Base-by-base conservation (phyloP, 1,140 invertebrate genomes). In the Drosophila nigrodunni region DNA sequence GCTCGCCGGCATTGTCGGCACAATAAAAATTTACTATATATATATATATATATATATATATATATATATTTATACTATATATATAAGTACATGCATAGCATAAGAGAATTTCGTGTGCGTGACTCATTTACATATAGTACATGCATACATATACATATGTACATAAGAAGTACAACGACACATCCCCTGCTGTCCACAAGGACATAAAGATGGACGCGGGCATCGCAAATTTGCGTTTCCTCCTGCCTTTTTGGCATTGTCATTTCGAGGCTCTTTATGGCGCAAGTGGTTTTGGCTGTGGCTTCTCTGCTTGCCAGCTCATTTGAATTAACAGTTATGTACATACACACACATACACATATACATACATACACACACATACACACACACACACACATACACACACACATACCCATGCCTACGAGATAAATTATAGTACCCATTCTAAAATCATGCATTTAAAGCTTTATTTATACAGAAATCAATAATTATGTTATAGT, bases 71-170 rank as follows among this genome's bases (percentile, higher is more conserved):
- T 52, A 65, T 44, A 65, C 39, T 37, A 44, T 52, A 54, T 34
- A 55, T 46, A 3, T 13, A 66, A 66, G 50, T 68, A 62, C 30
- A 15, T 21, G 2, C 2, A 21, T 21, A 21, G 18, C 18, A 52
- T 52, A 50, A 7, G 21, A 50, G 21, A 60, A 61, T 74, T 58
- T 57, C 64, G 37, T 52, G 77, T 80, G 73, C 75, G 80, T 81
- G 80, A 75, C 80, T 78, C 67, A 82, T 82, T 78, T 81, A 64
- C 80, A 74, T 74, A 61, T 47, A 58, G 34, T 7, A 15, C 13
- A 55, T 35, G 2, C 15, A 59, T 7, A 49, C 18, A 21, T 21
- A 21, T 21, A 21, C 18, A 21, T 21, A 21, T 21, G 2, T 21
- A 21, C 18, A 21, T 21, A 21, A 21, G 18, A 21, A 21, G 1